Evolutionary conservation across 2,113 vertebrate genomes (phyloP).

Genomic region (Hydrochoerus hydrochaeris): DNA sequence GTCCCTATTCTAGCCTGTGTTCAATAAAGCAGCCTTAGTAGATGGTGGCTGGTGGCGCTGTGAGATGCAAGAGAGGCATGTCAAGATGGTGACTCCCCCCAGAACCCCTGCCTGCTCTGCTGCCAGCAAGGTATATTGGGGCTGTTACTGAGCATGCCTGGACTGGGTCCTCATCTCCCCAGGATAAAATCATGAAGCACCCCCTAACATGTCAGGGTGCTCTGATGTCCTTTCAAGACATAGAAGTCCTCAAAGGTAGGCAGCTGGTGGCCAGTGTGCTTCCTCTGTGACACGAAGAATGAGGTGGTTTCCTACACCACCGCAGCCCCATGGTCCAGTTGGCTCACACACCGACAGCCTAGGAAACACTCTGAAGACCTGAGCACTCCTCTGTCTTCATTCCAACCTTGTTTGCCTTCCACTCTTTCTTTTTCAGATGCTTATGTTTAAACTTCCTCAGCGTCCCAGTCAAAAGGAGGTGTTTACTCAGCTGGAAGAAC

Average conservation of each 20-base stretch:
- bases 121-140: neutral
- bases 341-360: neutral
- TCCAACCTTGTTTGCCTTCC: neutral
- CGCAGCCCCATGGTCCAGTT: neutral
- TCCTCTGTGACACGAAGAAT: neutral
- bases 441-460: constrained; percentile 42
- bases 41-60: neutral
- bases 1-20: neutral
- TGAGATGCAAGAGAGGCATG: neutral
- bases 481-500: constrained; percentile 31
- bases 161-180: neutral
- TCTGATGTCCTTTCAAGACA: neutral
- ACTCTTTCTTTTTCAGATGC: constrained; percentile 15
- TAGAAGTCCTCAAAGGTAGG: neutral
- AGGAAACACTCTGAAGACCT: neutral
- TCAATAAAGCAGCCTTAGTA: neutral
- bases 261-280: neutral
- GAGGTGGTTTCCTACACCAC: neutral
- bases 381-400: neutral
- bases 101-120: neutral
- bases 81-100: neutral
- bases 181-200: neutral
- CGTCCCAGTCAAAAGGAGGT: neutral
- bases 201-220: neutral
- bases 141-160: neutral